These are phyloP conservation scores for Cyprinodon variegatus DNA, from an alignment of 2,113 vertebrate species.

Conservation along the genomic window DNA sequence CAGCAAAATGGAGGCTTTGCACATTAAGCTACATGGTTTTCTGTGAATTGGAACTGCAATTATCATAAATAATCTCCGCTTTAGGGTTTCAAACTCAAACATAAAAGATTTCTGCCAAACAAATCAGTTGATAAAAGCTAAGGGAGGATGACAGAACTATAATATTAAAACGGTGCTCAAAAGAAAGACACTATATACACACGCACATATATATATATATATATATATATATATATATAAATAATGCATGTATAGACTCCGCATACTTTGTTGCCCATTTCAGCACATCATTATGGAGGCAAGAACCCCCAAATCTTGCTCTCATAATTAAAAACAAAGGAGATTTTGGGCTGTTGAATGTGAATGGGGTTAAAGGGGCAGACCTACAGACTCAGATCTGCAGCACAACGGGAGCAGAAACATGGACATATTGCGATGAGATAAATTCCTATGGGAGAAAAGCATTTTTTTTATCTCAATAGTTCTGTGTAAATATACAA, in stretches of 20 bases:
- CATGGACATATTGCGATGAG: background rate
- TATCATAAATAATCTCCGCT: constrained; percentile 40
- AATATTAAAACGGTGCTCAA: background rate
- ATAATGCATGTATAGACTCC: too few species aligned
- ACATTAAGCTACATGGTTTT: constrained; percentile 26
- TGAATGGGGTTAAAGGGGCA: background rate
- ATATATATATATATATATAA: too few species aligned
- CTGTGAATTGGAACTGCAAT: constrained; percentile 21
- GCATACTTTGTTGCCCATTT: too few species aligned
- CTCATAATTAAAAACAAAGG: constrained; percentile 63
- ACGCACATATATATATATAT: too few species aligned
- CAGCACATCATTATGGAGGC: too few species aligned
- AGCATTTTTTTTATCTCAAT: too few species aligned
- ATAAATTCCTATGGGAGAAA: too few species aligned
- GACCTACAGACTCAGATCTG: background rate
- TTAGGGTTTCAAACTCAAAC: background rate
- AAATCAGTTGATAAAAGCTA: background rate
- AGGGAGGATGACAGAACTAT: background rate
- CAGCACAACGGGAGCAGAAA: constrained; percentile 2
- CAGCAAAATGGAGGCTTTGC: constrained; percentile 44
- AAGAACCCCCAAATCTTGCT: background rate
- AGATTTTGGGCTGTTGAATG: constrained; percentile 1
- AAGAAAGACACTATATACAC: background rate
- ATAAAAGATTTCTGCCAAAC: background rate
- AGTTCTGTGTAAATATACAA: too few species aligned